Evolutionary conservation across 2,113 vertebrate species (phyloP).

Genomic region (Shinisaurus crocodilurus): DNA sequence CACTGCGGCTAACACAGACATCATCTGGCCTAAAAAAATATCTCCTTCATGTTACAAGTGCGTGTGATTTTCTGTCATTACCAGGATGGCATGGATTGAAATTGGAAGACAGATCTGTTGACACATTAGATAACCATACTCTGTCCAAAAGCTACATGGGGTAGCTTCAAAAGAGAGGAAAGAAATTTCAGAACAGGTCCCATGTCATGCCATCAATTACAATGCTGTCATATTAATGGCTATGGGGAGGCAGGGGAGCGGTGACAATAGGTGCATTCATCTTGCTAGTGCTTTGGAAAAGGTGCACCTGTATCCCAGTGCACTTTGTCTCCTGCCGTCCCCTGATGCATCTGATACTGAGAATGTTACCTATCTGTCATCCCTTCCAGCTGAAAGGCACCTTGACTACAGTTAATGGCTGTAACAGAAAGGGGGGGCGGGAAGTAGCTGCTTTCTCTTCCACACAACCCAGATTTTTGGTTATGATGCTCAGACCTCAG

Average conservation of each 20-base stretch:
- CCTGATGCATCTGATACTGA: slow-evolving; percentile 62
- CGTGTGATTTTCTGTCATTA: slow-evolving; percentile 67
- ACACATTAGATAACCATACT: slow-evolving; percentile 54
- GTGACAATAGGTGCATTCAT: slow-evolving; percentile 79
- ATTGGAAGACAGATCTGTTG: slow-evolving; percentile 56
- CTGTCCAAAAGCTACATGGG: slow-evolving; percentile 67
- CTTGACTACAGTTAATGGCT: slow-evolving; percentile 75
- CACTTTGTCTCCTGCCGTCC: slow-evolving; percentile 75
- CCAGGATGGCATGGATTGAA: slow-evolving; percentile 48
- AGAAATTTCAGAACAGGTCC: slow-evolving; percentile 72
- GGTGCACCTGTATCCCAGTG: slow-evolving; percentile 71
- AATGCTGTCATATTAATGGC: slow-evolving; percentile 79
- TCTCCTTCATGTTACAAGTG: slow-evolving; percentile 51
- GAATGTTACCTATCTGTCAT: slow-evolving; percentile 75
- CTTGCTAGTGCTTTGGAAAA: slow-evolving; percentile 71
- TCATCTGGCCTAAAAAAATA: slow-evolving; percentile 68
- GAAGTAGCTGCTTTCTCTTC: slow-evolving; percentile 20
- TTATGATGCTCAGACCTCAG: slow-evolving; percentile 21
- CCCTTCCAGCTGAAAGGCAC: slow-evolving; percentile 81
- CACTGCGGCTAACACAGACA: slow-evolving; percentile 57
- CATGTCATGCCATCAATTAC: slow-evolving; percentile 79
- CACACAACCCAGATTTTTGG: slow-evolving; percentile 44
- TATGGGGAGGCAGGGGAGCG: slow-evolving; percentile 65
- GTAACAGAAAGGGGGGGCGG: slow-evolving; percentile 64
- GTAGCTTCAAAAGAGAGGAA: slow-evolving; percentile 66